Base-by-base conservation (phyloP, 2,888 invertebrate genomes). In the Drosophila robusta region DNA sequence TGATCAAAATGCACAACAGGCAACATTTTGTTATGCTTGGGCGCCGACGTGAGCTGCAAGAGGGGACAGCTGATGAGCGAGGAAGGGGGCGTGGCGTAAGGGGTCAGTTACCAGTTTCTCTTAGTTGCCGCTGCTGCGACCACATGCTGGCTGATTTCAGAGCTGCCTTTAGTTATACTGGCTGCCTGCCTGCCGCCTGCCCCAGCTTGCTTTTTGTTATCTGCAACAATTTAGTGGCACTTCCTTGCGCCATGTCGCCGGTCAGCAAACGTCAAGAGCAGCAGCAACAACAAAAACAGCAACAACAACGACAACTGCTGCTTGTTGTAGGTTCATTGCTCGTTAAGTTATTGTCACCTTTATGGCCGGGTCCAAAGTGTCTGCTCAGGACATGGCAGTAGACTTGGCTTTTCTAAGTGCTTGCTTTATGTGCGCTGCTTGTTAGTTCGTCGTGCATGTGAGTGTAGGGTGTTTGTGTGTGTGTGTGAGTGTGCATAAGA, bases 291-390 rank as follows among this genome's bases (percentile, higher is more conserved):
- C 46, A 61, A 45, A 49, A 62, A 29, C n/a, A 22, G 44, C 62
- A 49, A 32, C 32, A 62, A 56, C 57, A 52, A 52, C 47, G 41
- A 46, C 49, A 52, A 58, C 62, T 61, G 54, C 47, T 56, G 72
- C 38, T 62, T 62, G 50, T 50, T 46, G 72, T 75, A 82, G 80
- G 90, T 90, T 90, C 90, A 90, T 90, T 90, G 90, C 90, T 89
- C 90, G 87, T 87, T 87, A 86, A 81, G 89, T 90, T 90, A 89
- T 90, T 90, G 90, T 90, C 90, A 90, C 89, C 89, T 90, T 89
- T 88, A 82, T 75, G 63, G 82, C 70, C 74, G 69, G 71, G 69
- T 63, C 71, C 69, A 67, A 75, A 84, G 80, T 84, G 77, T 78
- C 78, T 78, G 74, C 50, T 34, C 73, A 78, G 84, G 81, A 89